Percentiles rank a stretch among this genome's conserved stretches.
These are phyloP conservation scores for Epizoanthus stellaris DNA, from an alignment of 92 coral and sea anemone species.

Conservation along the genomic window DNA sequence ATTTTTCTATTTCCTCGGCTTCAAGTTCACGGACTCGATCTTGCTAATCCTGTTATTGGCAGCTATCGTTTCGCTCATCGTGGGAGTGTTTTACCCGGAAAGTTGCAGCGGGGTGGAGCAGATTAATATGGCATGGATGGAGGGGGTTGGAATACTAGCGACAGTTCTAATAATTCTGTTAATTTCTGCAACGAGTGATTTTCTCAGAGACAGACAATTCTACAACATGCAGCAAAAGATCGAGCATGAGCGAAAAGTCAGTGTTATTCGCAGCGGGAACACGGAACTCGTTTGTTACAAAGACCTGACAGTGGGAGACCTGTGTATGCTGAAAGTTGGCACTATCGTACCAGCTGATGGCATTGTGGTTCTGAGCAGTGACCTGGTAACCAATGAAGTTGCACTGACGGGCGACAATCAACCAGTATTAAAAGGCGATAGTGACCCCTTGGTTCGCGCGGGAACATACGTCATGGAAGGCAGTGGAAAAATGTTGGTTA, in stretches of 20 bases:
- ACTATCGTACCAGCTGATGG: slow-evolving; percentile 87
- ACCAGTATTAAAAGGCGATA: slow-evolving; percentile 52
- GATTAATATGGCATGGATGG: slow-evolving; percentile 89
- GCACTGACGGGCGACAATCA: slow-evolving; percentile 30
- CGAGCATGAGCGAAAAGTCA: slow-evolving; percentile 79
- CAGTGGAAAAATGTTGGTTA: slow-evolving; percentile 70
- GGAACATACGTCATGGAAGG: slow-evolving; percentile 82
- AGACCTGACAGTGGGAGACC: slow-evolving; percentile 78
- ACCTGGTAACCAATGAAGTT: slow-evolving; percentile 69
- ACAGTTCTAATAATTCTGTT: slow-evolving; percentile 83
- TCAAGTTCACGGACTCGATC: slow-evolving; percentile 75
- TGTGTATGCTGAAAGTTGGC: slow-evolving; percentile 72
- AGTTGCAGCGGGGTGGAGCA: slow-evolving; percentile 63
- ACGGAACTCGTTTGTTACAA: slow-evolving; percentile 54
- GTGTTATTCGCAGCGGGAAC: slow-evolving; percentile 78
- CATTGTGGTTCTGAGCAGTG: slow-evolving; percentile 70
- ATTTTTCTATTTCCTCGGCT: slow-evolving; percentile 62
- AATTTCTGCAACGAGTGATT: slow-evolving; percentile 87
- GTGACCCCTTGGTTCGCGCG: slow-evolving; percentile 79
- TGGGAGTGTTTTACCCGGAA: slow-evolving; percentile 81
- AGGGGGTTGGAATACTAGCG: slow-evolving; percentile 87
- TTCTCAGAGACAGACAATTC: slow-evolving; percentile 84
- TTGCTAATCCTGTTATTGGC: slow-evolving; percentile 65
- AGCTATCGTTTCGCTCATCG: slow-evolving; percentile 68
- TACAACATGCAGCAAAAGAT: slow-evolving; percentile 74